Base-by-base conservation (phyloP, 2,113 vertebrate genomes). In the Sarotherodon lohbergeri region DNA sequence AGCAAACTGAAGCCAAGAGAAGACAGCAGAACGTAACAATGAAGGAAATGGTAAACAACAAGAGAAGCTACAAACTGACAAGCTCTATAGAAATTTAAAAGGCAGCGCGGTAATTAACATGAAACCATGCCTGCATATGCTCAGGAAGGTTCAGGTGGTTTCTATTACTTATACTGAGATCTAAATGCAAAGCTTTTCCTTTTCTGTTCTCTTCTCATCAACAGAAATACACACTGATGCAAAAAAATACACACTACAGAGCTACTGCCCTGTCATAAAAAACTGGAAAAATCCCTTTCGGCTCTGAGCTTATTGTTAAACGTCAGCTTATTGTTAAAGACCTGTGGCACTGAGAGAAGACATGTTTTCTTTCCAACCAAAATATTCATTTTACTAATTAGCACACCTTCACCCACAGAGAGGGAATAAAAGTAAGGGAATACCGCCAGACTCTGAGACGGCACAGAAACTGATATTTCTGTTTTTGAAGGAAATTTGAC, bases 301-400 rank as follows among this genome's bases (percentile, higher is more conserved):
- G 22, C 13, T 46, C 66, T 22, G 19, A 46, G 68, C 39, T 73
- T 48, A 27, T 73, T 46, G 68, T 29, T 73, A 29, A 73, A 48
- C 5, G 36, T 73, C 66, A 73, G 22, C 22, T 48, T 11, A 46
- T 48, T 46, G 41, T 27, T 73, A 29, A 73, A 73, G 22, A 68
- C 36, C 36, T 68, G 48, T 63, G 56, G 55, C 22, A 22, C 36
- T 59, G 34, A 84, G 80, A 55, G 73, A 56, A 41, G 12, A 16
- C 3, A 2, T 50, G 17, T 88, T 88, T 90, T 59, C 50, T 78
- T 48, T 78, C 36, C 76, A 80, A 81, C 46, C n/a, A 80, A 90
- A 61, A 59, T 48, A 83, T 66, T 80, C 2, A 85, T 84, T 89
- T 89, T 6, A 34, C 43, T 85, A 81, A 92, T 88, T 86, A 90